Base-by-base conservation (phyloP, 1,140 invertebrate species). In the Aplysia californica region DNA sequence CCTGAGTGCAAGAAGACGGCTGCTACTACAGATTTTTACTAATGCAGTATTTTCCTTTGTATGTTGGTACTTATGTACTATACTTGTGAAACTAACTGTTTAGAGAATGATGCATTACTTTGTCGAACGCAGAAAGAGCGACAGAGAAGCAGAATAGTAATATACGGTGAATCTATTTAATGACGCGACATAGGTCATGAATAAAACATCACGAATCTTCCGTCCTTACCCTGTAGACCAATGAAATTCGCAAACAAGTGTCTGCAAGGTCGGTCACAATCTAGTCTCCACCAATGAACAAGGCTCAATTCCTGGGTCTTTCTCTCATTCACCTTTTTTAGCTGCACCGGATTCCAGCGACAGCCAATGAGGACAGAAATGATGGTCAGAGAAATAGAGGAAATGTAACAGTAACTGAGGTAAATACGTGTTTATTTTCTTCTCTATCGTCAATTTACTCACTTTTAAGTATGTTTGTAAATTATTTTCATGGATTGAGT, bases 291-390 rank as follows among this genome's bases (percentile, higher is more conserved):
- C 84, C 84, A 85, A 85, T 85, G 69, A 79, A 67, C 41, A 39
- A 20, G 58, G 74, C 66, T 50, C 68, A 71, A 75, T 79, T 76
- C 66, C 68, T 56, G 36, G 56, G 44, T 55, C 80, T 75, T 80
- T 79, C 80, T 78, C 85, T 84, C 85, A 86, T 86, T 86, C 85
- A 86, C 81, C 81, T 79, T 81, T 85, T 84, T 84, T 83, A 80
- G 81, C 75, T 79, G 76, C 75, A 75, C 75, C 39, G 66, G 77
- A 74, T 79, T 74, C 64, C 72, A 74, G 73, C 50, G 15, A 66
- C 50, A 68, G 61, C 36, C 38, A 50, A 67, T 70, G 59, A 29
- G 44, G 18, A 56, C 10, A 36, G 58, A 35, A 55, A 56, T 26
- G 15, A 59, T 38, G 33, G 68, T 38, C 70, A 38, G 21, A 23